Evolutionary conservation across 2,113 vertebrate species (phyloP), one percentile per base, ranked within the genome.

Genomic region (Chascanopsetta lugubris): DNA sequence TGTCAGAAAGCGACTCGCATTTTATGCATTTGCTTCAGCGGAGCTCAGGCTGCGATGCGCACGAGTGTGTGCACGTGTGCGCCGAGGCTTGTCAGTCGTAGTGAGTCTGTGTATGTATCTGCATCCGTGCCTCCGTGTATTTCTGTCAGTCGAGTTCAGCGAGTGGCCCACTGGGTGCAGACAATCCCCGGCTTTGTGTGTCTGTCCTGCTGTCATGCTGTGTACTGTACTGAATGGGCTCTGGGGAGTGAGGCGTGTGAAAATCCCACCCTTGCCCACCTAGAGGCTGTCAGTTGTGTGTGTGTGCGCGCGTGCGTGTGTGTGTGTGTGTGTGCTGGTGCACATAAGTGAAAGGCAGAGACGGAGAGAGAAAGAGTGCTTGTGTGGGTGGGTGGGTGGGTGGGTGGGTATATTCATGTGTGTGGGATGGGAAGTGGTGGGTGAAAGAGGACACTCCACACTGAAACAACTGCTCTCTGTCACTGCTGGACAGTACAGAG

Each of bases 181-280:
- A 92, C 90, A 89, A 88, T 87, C 65, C 73, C 64, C 22, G 70
- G 68, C 85, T 89, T 89, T 91, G 90, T 90, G 76, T 71, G 21
- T 53, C 29, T 66, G 76, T 75, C 78, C 78, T 79, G 79, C 79
- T 87, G 85, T 84, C 80, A 72, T 72, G 79, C 84, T 78, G 82
- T 75, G 82, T 88, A 90, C 91, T 89, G 90, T 89, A 88, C 87
- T 86, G 87, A 91, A 89, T 80, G 86, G 79, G 57, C 81, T 81
- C 82, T 79, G 70, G 78, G 87, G 88, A 87, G 73, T 38, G 55
- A 83, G 79, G 80, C 86, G 81, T 90, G 88, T 90, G 88, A 91
- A 90, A 91, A 88, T 88, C 85, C 84, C 79, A 77, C 86, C 86
- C 86, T 62, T 77, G 83, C 80, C 72, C 79, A 87, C 82, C 82